Percentiles rank a stretch among this genome's conserved stretches.
Conservation (phyloP, 2,888 invertebrate genomes). For the Cactoblastis cactorum region DNA sequence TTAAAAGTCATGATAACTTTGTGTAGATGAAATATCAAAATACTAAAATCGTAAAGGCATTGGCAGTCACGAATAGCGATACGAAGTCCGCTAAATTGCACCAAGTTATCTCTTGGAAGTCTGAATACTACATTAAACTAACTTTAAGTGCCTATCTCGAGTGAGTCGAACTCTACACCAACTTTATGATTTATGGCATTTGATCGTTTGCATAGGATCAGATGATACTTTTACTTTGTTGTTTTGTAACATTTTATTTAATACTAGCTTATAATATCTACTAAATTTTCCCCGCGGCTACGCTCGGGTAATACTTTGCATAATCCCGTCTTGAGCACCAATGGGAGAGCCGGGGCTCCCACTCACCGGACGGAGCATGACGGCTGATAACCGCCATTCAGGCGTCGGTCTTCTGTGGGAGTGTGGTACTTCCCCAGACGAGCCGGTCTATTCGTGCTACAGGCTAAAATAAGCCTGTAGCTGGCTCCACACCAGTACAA, state of each 20-base stretch:
- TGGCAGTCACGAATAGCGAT: conserved; percentile 4
- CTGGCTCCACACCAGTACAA: no score
- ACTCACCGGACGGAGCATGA: no score
- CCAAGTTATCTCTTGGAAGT: conserved; percentile 39
- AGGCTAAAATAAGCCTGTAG: no score
- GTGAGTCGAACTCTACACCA: conserved; percentile 29
- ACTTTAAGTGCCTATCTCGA: conserved; percentile 45
- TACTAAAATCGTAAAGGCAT: conserved; percentile 1
- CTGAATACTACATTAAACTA: conserved; percentile 43
- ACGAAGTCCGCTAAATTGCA: conserved; percentile 25
- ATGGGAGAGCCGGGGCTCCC: no score
- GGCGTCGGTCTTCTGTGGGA: no score
- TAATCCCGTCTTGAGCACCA: no score
- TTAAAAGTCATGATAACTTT: background rate
- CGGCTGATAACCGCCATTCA: no score
- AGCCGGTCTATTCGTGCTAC: no score
- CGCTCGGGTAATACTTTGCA: no score
- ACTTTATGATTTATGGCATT: conserved; percentile 51
- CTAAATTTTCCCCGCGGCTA: no score
- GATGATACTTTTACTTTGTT: background rate
- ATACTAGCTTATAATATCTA: background rate
- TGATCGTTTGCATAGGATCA: conserved; percentile 32
- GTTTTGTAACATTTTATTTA: background rate
- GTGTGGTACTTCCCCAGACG: no score
- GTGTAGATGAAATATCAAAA: background rate